phyloP scores from a whole-genome alignment of 2,797 vertebrate species.

The Sebastiscus albofasciatus region DNA sequence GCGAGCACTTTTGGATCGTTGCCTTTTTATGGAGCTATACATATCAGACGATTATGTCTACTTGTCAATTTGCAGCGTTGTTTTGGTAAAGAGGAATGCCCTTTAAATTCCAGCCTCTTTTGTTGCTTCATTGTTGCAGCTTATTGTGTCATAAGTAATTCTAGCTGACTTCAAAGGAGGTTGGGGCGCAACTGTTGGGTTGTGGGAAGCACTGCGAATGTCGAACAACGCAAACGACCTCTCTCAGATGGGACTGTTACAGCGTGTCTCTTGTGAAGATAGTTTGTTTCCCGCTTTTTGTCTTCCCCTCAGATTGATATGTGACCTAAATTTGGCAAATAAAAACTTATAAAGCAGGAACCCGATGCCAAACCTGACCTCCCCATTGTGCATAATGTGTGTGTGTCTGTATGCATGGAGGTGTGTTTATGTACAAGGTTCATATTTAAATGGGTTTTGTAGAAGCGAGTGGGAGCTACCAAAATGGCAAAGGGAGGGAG shows the following conservation, averaged over 20 bases:
- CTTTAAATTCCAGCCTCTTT: conserved; percentile 66
- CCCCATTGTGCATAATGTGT: conserved; percentile 48
- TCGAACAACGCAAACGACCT: conserved; percentile 68
- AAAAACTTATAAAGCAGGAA: conserved; percentile 76
- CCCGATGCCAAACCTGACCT: conserved; percentile 76
- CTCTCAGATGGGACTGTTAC: conserved; percentile 64
- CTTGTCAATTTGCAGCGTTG: conserved; percentile 7
- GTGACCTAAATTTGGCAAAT: conserved; percentile 80
- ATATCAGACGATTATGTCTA: background rate
- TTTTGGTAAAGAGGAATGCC: conserved; percentile 57
- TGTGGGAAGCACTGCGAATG: conserved; percentile 70
- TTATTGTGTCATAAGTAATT: conserved; percentile 83
- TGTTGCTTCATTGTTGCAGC: conserved; percentile 79
- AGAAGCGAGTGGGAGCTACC: conserved; percentile 78
- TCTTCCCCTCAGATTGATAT: conserved; percentile 70
- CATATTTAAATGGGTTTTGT: conserved; percentile 76
- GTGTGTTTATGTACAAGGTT: conserved; percentile 51
- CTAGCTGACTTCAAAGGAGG: conserved; percentile 80
- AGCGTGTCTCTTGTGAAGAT: conserved; percentile 51
- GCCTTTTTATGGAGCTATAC: background rate
- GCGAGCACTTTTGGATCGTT: background rate
- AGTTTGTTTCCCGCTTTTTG: conserved; percentile 54
- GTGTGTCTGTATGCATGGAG: conserved; percentile 8
- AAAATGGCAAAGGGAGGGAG: conserved; percentile 74
- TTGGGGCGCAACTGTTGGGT: conserved; percentile 59